Percentiles rank a stretch among this genome's conserved stretches.
phyloP scores from a whole-genome alignment of 53 echinoderm and acorn worm species.

The Zoroaster sp. region DNA sequence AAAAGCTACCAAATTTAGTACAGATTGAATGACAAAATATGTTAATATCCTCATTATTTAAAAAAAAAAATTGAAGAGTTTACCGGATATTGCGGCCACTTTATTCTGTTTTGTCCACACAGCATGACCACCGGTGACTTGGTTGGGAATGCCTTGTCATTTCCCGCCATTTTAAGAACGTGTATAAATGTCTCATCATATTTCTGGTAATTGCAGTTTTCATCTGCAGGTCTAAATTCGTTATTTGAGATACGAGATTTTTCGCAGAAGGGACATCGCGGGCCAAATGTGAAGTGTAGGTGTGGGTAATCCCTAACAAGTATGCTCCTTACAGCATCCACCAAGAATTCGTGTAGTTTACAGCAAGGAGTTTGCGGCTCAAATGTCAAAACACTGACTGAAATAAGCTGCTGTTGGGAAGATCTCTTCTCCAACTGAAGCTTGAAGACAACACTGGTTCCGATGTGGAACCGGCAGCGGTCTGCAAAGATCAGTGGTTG shows the following conservation, averaged over 20 bases:
- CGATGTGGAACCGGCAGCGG: conserved; percentile 19
- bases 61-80: no score
- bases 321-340: conserved; percentile 1
- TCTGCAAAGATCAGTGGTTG: conserved; percentile 11
- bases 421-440: conserved; percentile 10
- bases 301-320: neutral
- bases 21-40: neutral
- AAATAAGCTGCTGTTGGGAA: conserved; percentile 19
- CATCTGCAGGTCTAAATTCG: no score
- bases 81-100: no score
- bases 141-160: conserved; percentile 15
- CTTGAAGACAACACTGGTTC: conserved; percentile 8
- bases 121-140: neutral
- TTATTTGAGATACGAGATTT: neutral
- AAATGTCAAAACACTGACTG: conserved; percentile 4
- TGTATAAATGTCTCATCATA: neutral
- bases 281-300: conserved; percentile 9
- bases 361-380: neutral
- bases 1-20: neutral
- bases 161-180: conserved; percentile 12
- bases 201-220: no score
- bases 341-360: neutral
- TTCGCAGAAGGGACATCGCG: neutral
- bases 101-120: conserved; percentile 8
- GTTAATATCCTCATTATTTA: neutral